Conservation (phyloP, 2,888 invertebrate species). For the Xylota segnis region DNA sequence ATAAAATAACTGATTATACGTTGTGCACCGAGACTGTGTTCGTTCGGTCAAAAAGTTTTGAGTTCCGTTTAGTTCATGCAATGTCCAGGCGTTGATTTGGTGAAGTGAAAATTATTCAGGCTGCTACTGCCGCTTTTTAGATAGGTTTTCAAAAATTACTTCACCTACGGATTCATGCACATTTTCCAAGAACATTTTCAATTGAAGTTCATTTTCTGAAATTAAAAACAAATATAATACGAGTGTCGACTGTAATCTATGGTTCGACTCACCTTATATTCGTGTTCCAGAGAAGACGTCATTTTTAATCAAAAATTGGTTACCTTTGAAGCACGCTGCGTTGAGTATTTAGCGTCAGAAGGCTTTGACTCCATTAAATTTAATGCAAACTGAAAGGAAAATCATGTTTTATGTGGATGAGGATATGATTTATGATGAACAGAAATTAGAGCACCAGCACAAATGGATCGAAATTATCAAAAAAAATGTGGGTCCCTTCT, state of each 20-base stretch:
- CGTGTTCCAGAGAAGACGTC: slow-evolving; percentile 6
- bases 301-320: slow-evolving; percentile 21
- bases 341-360: slow-evolving; percentile 23
- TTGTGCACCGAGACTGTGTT: slow-evolving; percentile 35
- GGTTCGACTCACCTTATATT: slow-evolving; percentile 29
- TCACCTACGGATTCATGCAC: slow-evolving; percentile 37
- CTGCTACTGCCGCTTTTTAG: slow-evolving; percentile 16
- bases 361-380: slow-evolving; percentile 38
- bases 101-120: slow-evolving; percentile 5
- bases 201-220: slow-evolving; percentile 46
- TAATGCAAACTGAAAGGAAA: slow-evolving; percentile 50
- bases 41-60: background rate
- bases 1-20: slow-evolving; percentile 57
- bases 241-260: background rate
- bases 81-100: slow-evolving; percentile 2
- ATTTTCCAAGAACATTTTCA: slow-evolving; percentile 47
- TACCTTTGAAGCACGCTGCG: slow-evolving; percentile 1
- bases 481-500: too few species aligned
- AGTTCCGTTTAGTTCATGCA: slow-evolving; percentile 51
- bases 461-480: too few species aligned
- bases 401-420: background rate
- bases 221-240: background rate
- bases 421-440: background rate
- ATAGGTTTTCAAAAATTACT: slow-evolving; percentile 10
- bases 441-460: too few species aligned